These are phyloP conservation scores for Aptenodytes patagonicus DNA, from an alignment of 2,113 vertebrate genomes.

Conservation along the genomic window DNA sequence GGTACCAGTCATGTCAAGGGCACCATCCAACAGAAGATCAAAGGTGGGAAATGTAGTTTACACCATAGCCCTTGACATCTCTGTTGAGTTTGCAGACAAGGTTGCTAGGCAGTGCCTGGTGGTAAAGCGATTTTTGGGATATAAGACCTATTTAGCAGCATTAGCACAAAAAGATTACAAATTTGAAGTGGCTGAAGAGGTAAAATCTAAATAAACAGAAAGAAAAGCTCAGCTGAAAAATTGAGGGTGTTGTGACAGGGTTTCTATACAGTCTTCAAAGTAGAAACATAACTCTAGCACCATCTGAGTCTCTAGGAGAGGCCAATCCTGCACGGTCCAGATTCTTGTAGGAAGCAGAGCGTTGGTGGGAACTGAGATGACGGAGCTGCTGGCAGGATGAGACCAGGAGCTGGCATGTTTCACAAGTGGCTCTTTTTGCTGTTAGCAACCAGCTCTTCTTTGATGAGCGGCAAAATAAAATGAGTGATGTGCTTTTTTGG, in stretches of 20 bases:
- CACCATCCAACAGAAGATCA: background rate
- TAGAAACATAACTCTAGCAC: background rate
- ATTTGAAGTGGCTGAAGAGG: background rate
- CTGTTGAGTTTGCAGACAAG: background rate
- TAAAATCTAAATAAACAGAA: background rate
- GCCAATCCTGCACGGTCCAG: background rate
- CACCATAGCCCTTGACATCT: background rate
- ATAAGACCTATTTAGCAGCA: background rate
- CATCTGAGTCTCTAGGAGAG: background rate
- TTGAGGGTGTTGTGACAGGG: background rate
- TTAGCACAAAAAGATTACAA: background rate
- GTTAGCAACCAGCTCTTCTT: conserved; percentile 43
- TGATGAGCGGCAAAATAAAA: conserved; percentile 42
- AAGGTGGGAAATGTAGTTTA: background rate
- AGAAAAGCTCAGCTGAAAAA: background rate
- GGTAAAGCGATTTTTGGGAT: background rate
- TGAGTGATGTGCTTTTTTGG: conserved; percentile 60
- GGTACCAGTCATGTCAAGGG: background rate
- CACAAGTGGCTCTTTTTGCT: conserved; percentile 59
- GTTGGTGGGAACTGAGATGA: conserved; percentile 15
- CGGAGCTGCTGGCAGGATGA: conserved; percentile 41
- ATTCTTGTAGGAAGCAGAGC: conserved; percentile 24
- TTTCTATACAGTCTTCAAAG: background rate
- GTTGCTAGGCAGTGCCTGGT: background rate
- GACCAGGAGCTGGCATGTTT: conserved; percentile 42